Percentiles rank a stretch among this genome's conserved stretches.
These are phyloP conservation scores for Trilocha varians DNA, from an alignment of 2,888 invertebrate species.

Conservation along the genomic window DNA sequence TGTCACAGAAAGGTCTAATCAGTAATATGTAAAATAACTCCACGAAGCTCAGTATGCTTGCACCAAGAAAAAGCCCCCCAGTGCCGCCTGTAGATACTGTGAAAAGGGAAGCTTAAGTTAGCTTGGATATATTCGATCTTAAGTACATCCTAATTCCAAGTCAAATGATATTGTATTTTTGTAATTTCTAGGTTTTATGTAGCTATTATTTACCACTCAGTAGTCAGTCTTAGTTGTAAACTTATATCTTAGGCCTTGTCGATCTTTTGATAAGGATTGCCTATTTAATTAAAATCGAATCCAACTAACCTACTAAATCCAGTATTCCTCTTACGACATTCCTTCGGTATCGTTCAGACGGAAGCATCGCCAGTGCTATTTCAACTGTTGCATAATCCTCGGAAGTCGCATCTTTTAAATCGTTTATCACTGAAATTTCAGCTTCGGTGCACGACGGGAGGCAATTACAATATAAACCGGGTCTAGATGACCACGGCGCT, in stretches of 20 bases:
- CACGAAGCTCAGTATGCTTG: constrained; percentile 77
- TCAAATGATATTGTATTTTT: too few species aligned
- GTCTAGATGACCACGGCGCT: constrained; percentile 64
- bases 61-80: constrained; percentile 77
- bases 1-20: constrained; percentile 58
- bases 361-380: constrained; percentile 76
- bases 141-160: too few species aligned
- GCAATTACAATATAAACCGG: constrained; percentile 79
- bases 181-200: too few species aligned
- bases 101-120: too few species aligned
- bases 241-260: too few species aligned
- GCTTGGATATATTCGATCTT: too few species aligned
- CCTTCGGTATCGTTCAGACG: constrained; percentile 80
- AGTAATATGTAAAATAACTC: constrained; percentile 75
- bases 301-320: constrained; percentile 79
- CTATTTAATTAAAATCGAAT: too few species aligned
- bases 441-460: constrained; percentile 83
- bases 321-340: constrained; percentile 81
- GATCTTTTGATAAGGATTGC: neutral
- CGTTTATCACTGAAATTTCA: constrained; percentile 77
- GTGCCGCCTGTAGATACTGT: constrained; percentile 79
- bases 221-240: too few species aligned
- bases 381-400: constrained; percentile 64
- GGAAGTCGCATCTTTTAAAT: constrained; percentile 47
- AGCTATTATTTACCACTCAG: too few species aligned